Base-by-base conservation (phyloP, 2,888 invertebrate species). In the Lycia hirtaria region DNA sequence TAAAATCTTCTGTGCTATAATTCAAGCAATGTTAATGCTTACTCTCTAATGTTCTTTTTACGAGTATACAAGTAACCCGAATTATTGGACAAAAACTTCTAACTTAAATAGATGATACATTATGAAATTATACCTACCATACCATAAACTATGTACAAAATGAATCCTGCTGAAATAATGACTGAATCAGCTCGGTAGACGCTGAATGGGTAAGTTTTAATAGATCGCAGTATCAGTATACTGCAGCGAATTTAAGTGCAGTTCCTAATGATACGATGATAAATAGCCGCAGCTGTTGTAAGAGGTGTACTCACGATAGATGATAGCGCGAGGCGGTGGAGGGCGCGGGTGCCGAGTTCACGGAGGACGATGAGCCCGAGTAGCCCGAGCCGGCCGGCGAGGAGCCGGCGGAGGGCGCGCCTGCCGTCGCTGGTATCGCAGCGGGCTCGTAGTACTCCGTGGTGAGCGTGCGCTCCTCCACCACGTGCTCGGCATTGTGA, bases 401-500 rank as follows among this genome's bases (percentile, higher is more conserved):
- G 64, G 90, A 88, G 76, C 91, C 93, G 81, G 92, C 92, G 80
- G 92, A 91, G 69, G 92, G 90, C 76, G 91, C 93, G 73, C 92
- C 92, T 81, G 88, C 88, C 76, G 89, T 87, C 87, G 95, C 91
- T 85, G 94, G 94, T 87, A 95, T 94, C 89, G 95, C 94, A 76
- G 95, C 94, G 77, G 97, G 97, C 90, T 97, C 97, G 93, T 97
- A 97, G 93, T 97, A 98, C 90, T 97, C 97, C 79, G 97, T 97
- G 87, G 96, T 96, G 92, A 97, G 95, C 79, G 95, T 94, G 81
- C 96, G 93, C 83, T 97, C 97, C 87, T 97, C 97, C 91, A 98
- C 88, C 85, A 96, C 96, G 92, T 97, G 97, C 88, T 97, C 97
- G 79, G 95, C 95, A 88, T 96, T 96, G 92, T 97, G 97, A 73